phyloP scores from a whole-genome alignment of 1,140 invertebrate genomes.

The Dendroctonus valens region DNA sequence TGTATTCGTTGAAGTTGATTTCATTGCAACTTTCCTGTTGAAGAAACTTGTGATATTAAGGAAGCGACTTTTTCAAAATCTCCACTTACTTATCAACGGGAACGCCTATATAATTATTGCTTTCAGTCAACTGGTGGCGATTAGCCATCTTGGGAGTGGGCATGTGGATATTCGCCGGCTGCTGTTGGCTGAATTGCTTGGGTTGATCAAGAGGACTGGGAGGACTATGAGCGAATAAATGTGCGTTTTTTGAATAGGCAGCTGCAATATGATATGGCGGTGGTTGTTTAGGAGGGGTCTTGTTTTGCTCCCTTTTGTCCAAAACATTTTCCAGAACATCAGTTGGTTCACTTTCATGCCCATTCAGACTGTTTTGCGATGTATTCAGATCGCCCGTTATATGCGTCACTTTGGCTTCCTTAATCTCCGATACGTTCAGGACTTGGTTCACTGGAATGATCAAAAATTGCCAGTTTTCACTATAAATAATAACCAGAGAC shows the following conservation, averaged over 20 bases:
- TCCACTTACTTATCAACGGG: conserved; percentile 1
- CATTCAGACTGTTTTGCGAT: conserved; percentile 36
- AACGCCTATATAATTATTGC: conserved; percentile 8
- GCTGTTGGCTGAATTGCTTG: conserved; percentile 48
- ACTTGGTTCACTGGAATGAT: conserved; percentile 29
- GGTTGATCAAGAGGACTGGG: conserved; percentile 44
- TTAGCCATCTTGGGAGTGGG: conserved; percentile 41
- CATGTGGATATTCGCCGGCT: conserved; percentile 46
- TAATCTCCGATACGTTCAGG: conserved; percentile 45
- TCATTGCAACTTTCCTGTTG: conserved; percentile 21
- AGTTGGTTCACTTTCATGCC: conserved; percentile 28
- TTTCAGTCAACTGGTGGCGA: conserved; percentile 25
- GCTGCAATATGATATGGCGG: conserved; percentile 71
- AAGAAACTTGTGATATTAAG: not conserved
- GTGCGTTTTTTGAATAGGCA: conserved; percentile 65
- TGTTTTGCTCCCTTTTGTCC: conserved; percentile 25
- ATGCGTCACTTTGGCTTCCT: conserved; percentile 48
- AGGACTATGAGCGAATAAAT: conserved; percentile 41
- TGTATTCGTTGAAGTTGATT: conserved; percentile 21
- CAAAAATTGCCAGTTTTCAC: not conserved
- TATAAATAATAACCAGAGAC: not conserved
- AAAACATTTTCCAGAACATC: conserved; percentile 32
- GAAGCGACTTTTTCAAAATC: not conserved
- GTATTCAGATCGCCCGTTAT: conserved; percentile 38
- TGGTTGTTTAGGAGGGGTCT: conserved; percentile 51